These are phyloP conservation scores for Acrobasis repandana DNA, from an alignment of 2,888 invertebrate genomes.

Conservation along the genomic window DNA sequence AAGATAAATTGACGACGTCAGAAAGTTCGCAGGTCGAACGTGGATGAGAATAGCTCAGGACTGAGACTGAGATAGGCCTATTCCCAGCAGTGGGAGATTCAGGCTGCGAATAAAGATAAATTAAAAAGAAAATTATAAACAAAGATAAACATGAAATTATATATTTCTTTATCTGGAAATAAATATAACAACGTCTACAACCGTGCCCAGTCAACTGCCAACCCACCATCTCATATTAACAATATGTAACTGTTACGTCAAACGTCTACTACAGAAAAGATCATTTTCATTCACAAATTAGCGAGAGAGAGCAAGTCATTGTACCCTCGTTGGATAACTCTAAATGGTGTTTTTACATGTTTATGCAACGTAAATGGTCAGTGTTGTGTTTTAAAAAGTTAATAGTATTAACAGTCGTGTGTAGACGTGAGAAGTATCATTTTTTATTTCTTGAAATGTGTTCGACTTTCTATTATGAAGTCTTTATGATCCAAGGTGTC, in stretches of 20 bases:
- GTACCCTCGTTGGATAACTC: slow-evolving; percentile 13
- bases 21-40: too few relatives aligned
- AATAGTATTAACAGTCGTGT: background rate
- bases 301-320: slow-evolving; percentile 19
- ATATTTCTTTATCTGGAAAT: too few relatives aligned
- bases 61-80: too few relatives aligned
- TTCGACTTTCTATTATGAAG: background rate
- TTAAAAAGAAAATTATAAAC: too few relatives aligned
- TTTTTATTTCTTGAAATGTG: background rate
- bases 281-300: slow-evolving; percentile 16
- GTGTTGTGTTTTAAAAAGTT: background rate
- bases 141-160: too few relatives aligned
- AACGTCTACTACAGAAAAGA: slow-evolving; percentile 8
- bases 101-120: too few relatives aligned
- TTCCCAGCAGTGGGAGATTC: too few relatives aligned
- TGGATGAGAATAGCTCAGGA: too few relatives aligned
- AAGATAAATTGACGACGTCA: too few relatives aligned
- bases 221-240: background rate
- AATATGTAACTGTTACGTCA: slow-evolving; percentile 16
- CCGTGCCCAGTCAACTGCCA: too few relatives aligned
- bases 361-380: slow-evolving; percentile 16
- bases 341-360: slow-evolving; percentile 13
- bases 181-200: too few relatives aligned
- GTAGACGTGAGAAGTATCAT: background rate
- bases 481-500: background rate